Evolutionary conservation across 2,113 vertebrate genomes (phyloP).

Genomic region (Odontesthes bonariensis): DNA sequence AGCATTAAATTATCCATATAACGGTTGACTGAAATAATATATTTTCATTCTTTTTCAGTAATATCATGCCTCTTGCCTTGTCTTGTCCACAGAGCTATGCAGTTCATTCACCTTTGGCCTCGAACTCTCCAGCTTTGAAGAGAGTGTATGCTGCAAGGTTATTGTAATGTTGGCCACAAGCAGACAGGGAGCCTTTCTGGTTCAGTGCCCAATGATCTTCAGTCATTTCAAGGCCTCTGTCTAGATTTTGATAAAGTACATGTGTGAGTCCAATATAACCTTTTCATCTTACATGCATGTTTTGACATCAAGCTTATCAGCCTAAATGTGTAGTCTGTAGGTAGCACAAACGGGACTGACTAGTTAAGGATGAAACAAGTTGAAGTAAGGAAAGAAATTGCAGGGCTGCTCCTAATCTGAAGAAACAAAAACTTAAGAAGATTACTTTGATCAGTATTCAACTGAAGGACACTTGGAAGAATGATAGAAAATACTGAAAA

Average conservation of each 20-base stretch:
- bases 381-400: no score
- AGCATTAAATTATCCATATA: not conserved
- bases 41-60: constrained; percentile 4
- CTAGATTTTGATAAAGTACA: not conserved
- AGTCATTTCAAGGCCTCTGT: constrained; percentile 1
- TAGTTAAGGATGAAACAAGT: no score
- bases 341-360: no score
- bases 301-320: no score
- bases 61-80: constrained; percentile 11
- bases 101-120: constrained; percentile 21
- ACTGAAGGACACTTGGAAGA: not conserved
- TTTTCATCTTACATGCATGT: not conserved
- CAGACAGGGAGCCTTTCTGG: not conserved
- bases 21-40: constrained; percentile 12
- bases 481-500: not conserved
- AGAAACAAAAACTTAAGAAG: no score
- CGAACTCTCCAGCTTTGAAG: not conserved
- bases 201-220: not conserved
- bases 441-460: no score
- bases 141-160: not conserved
- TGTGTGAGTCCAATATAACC: not conserved
- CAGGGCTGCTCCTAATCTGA: no score
- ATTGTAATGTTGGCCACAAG: not conserved
- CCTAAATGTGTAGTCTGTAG: no score
- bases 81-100: not conserved